Percentiles rank a stretch among this genome's conserved stretches.
Evolutionary conservation across 2,797 vertebrate genomes (phyloP).

Genomic region (Linurgus olivaceus): DNA sequence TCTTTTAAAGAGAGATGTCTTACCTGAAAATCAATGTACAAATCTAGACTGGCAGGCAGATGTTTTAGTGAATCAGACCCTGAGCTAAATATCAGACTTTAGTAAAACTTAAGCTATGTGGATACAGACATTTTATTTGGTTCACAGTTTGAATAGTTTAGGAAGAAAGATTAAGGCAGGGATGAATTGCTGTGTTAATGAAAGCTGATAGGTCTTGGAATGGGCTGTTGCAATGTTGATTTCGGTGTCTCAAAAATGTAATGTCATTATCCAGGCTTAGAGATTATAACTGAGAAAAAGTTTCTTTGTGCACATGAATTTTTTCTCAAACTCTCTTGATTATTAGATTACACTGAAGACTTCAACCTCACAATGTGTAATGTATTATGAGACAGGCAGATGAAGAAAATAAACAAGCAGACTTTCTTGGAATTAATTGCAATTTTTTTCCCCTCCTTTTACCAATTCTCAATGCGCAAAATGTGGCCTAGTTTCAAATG

Average conservation of each 20-base stretch:
- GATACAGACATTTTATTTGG: constrained; percentile 7
- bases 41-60: neutral
- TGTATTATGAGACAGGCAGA: neutral
- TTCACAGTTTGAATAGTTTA: constrained; percentile 15
- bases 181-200: constrained; percentile 25
- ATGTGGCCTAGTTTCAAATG: neutral
- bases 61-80: neutral
- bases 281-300: constrained; percentile 16
- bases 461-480: neutral
- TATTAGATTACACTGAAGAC: neutral
- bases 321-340: neutral
- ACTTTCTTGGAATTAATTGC: neutral
- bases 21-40: neutral
- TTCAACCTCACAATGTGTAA: neutral
- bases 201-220: constrained; percentile 38
- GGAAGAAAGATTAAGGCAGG: constrained; percentile 28
- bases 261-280: neutral
- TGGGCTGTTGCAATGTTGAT: neutral
- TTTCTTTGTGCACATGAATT: neutral
- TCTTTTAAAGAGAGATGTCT: neutral
- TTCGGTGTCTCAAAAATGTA: neutral
- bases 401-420: neutral
- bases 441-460: neutral
- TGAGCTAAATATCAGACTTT: neutral
- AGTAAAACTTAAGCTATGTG: neutral